Conservation (phyloP, 2,888 invertebrate species). For the Rotaria sp. region DNA sequence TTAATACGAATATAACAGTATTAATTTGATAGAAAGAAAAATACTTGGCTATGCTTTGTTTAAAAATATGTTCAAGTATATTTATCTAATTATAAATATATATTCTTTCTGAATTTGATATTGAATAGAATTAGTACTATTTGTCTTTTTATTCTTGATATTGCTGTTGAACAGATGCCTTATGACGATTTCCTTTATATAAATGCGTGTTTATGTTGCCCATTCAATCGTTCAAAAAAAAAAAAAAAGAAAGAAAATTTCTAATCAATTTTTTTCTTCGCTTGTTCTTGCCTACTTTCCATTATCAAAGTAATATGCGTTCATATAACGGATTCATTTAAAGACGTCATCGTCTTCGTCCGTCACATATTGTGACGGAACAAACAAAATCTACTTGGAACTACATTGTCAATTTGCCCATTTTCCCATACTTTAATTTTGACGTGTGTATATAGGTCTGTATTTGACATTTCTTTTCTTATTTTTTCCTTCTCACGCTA, state of each 20-base stretch:
- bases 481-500: neutral
- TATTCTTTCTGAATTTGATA: neutral
- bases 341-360: neutral
- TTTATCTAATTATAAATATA: neutral
- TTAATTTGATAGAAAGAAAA: neutral
- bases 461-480: constrained; percentile 5
- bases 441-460: constrained; percentile 12
- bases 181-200: neutral
- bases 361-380: neutral
- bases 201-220: neutral
- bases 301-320: neutral
- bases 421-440: constrained; percentile 1
- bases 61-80: neutral
- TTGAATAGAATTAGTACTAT: neutral
- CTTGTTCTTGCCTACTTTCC: neutral
- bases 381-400: constrained; percentile 10
- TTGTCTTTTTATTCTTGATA: neutral
- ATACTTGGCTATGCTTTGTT: too few species aligned
- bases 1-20: neutral
- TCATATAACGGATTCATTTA: neutral
- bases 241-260: neutral
- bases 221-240: neutral
- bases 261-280: neutral
- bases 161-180: neutral
- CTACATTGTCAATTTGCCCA: neutral